Conservation (phyloP, 2,888 invertebrate species). For the Scaptomyza flava region DNA sequence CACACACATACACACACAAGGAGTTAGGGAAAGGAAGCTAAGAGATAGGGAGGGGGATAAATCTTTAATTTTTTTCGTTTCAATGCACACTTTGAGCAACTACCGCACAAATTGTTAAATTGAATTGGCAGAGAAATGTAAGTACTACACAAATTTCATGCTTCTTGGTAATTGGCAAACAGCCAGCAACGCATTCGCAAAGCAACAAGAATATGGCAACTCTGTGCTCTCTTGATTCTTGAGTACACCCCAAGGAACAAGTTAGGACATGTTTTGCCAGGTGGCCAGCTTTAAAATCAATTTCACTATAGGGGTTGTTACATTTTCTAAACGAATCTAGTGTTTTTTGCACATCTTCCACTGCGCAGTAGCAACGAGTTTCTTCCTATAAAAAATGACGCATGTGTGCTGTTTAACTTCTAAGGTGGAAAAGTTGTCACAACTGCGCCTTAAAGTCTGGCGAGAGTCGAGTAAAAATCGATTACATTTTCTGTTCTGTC, state of each 20-base stretch:
- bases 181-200: constrained; percentile 21
- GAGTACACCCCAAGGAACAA: constrained; percentile 37
- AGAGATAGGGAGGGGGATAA: constrained; percentile 32
- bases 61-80: constrained; percentile 75
- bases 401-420: constrained; percentile 38
- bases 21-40: constrained; percentile 1
- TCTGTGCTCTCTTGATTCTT: constrained; percentile 33
- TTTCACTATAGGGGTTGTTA: constrained; percentile 51
- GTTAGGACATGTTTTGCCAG: constrained; percentile 58
- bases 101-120: constrained; percentile 71
- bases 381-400: constrained; percentile 13
- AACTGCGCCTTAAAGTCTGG: constrained; percentile 51
- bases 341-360: constrained; percentile 34
- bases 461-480: constrained; percentile 25
- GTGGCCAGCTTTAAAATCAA: constrained; percentile 40
- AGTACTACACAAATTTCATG: constrained; percentile 64
- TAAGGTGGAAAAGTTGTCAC: constrained; percentile 52
- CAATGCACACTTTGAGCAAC: constrained; percentile 70
- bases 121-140: constrained; percentile 52
- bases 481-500: constrained; percentile 24
- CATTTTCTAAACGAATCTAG: background rate
- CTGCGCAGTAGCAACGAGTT: constrained; percentile 68
- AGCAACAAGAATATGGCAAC: constrained; percentile 50
- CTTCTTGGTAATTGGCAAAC: constrained; percentile 73
- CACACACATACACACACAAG: constrained; percentile 6